These are phyloP conservation scores for Clarias macrocephalus DNA, from an alignment of 2,113 vertebrate species.

Conservation along the genomic window DNA sequence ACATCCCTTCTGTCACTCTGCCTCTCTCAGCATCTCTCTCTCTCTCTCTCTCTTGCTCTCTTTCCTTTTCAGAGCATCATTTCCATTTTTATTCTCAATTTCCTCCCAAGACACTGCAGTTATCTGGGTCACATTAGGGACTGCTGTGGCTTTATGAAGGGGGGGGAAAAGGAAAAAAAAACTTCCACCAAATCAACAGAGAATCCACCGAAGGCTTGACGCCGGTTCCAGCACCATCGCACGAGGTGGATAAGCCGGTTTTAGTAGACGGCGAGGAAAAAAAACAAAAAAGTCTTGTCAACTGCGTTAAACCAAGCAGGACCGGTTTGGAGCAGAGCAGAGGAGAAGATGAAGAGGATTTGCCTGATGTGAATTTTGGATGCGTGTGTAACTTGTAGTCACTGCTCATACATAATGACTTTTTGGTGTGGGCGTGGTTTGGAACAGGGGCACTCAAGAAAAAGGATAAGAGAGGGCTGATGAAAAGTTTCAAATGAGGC, in stretches of 20 bases:
- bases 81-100: slow-evolving; percentile 83
- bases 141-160: slow-evolving; percentile 61
- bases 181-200: slow-evolving; percentile 63
- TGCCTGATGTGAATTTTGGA: neutral
- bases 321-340: slow-evolving; percentile 46
- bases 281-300: slow-evolving; percentile 51
- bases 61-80: slow-evolving; percentile 69
- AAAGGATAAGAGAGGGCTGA: neutral
- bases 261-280: neutral
- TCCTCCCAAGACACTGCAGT: slow-evolving; percentile 75
- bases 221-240: slow-evolving; percentile 63
- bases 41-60: slow-evolving; percentile 37
- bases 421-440: neutral
- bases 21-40: slow-evolving; percentile 16
- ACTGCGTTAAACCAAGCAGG: slow-evolving; percentile 53
- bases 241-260: slow-evolving; percentile 40
- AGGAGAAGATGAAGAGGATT: neutral
- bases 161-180: slow-evolving; percentile 40
- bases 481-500: neutral
- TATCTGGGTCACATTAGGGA: slow-evolving; percentile 83
- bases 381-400: neutral
- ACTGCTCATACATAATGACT: neutral
- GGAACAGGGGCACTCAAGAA: neutral
- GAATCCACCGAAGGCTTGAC: slow-evolving; percentile 69
- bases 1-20: slow-evolving; percentile 56